phyloP scores from a whole-genome alignment of 1,140 invertebrate genomes.

The Physella acuta region DNA sequence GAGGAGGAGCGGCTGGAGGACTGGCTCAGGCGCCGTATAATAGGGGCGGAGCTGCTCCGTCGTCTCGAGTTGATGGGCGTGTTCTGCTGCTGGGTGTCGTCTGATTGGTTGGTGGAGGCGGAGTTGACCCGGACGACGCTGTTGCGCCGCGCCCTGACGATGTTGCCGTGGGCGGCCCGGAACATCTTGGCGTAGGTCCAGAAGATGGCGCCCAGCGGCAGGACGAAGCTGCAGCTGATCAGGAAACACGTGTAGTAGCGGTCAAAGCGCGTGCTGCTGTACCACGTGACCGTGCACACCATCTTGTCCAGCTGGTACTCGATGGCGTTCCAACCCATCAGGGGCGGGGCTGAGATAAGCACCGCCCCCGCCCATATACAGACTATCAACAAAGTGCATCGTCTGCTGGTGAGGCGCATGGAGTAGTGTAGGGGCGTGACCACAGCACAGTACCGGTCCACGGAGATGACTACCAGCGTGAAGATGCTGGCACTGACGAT shows the following conservation, averaged over 20 bases:
- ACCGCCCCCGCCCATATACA: constrained; percentile 65
- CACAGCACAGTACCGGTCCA: constrained; percentile 83
- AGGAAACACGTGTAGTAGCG: constrained; percentile 49
- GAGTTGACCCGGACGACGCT: constrained; percentile 60
- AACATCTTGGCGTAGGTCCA: constrained; percentile 76
- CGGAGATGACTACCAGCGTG: constrained; percentile 77
- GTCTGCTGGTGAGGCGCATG: constrained; percentile 73
- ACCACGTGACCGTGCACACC: constrained; percentile 51
- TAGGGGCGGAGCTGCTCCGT: constrained; percentile 50
- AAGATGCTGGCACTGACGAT: constrained; percentile 67
- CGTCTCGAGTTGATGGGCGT: constrained; percentile 37
- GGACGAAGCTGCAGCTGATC: constrained; percentile 62
- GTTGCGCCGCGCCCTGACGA: constrained; percentile 69
- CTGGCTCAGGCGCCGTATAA: constrained; percentile 39
- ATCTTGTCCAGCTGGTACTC: constrained; percentile 50
- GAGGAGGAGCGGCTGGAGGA: constrained; percentile 47
- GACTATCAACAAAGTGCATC: constrained; percentile 71
- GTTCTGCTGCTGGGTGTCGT: constrained; percentile 25
- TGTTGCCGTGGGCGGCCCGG: constrained; percentile 71
- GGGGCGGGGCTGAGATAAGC: constrained; percentile 46
- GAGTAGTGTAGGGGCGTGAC: constrained; percentile 54
- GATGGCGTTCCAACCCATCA: constrained; percentile 53
- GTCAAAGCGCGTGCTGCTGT: constrained; percentile 33
- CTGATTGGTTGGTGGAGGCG: neutral
- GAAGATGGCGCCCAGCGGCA: constrained; percentile 70